Conservation (phyloP, 2,888 invertebrate species). For the Acanthococcus lagerstroemiae region DNA sequence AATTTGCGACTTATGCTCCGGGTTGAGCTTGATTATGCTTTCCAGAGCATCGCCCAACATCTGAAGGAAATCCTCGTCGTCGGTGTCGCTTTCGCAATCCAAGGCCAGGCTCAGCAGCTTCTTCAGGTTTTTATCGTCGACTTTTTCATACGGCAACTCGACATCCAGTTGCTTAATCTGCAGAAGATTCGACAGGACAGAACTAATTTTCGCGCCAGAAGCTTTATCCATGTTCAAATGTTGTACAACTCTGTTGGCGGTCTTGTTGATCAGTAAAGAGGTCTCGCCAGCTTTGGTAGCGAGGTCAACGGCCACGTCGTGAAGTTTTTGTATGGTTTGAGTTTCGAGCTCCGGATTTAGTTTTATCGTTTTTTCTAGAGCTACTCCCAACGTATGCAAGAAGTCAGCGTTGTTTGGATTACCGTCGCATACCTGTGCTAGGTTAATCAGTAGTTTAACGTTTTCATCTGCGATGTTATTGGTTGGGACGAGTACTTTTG, state of each 20-base stretch:
- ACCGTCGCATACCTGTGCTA: conserved; percentile 3
- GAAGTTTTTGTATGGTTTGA: background rate
- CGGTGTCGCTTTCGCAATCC: background rate
- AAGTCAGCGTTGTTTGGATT: background rate
- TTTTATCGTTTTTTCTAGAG: background rate
- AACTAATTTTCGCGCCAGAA: background rate
- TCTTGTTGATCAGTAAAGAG: background rate
- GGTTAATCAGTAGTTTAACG: background rate
- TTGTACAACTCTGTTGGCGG: background rate
- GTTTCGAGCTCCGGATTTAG: background rate
- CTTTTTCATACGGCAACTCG: background rate
- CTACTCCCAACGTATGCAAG: background rate
- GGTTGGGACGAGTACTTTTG: background rate
- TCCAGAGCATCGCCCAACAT: background rate
- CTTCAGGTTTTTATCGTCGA: background rate
- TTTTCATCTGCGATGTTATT: conserved; percentile 8
- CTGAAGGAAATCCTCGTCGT: background rate
- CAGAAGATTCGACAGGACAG: background rate
- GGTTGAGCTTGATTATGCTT: background rate
- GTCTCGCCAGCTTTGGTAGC: background rate
- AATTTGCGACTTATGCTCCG: background rate
- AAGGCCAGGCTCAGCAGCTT: background rate
- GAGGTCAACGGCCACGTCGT: background rate
- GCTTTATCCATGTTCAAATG: background rate
- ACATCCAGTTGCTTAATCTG: background rate